Conservation (phyloP, 2,888 invertebrate species). For the Seira sanloemensis region DNA sequence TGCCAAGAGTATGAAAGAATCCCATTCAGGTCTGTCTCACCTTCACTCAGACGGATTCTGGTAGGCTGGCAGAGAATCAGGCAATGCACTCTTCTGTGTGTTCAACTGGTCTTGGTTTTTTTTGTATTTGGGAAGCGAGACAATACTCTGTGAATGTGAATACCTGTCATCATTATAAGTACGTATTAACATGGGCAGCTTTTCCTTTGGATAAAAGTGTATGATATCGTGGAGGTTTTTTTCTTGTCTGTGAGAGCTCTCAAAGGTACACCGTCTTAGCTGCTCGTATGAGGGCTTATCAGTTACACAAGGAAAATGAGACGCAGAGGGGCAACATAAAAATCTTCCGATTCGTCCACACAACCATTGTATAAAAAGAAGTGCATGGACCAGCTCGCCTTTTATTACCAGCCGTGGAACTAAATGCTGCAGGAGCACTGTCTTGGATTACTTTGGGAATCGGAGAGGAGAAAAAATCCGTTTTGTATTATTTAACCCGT, state of each 20-base stretch:
- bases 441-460: neutral
- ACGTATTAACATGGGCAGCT: constrained; percentile 5
- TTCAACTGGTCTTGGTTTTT: no score
- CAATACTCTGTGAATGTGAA: neutral
- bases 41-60: no score
- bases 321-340: constrained; percentile 32
- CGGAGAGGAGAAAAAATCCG: neutral
- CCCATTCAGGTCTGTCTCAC: no score
- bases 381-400: constrained; percentile 14
- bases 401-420: constrained; percentile 49
- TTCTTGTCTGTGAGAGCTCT: neutral
- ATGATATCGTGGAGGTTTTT: neutral
- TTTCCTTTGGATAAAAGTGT: neutral
- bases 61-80: no score
- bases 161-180: constrained; percentile 16
- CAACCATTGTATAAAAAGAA: constrained; percentile 53
- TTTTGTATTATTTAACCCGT: no score
- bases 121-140: neutral
- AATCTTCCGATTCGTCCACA: constrained; percentile 48
- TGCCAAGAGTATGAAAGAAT: no score
- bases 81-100: no score
- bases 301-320: constrained; percentile 48
- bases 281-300: no score
- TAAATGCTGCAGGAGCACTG: constrained; percentile 37
- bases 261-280: no score